Base-by-base conservation (phyloP, 2,888 invertebrate species). In the Hirtodrosophila trivittata region DNA sequence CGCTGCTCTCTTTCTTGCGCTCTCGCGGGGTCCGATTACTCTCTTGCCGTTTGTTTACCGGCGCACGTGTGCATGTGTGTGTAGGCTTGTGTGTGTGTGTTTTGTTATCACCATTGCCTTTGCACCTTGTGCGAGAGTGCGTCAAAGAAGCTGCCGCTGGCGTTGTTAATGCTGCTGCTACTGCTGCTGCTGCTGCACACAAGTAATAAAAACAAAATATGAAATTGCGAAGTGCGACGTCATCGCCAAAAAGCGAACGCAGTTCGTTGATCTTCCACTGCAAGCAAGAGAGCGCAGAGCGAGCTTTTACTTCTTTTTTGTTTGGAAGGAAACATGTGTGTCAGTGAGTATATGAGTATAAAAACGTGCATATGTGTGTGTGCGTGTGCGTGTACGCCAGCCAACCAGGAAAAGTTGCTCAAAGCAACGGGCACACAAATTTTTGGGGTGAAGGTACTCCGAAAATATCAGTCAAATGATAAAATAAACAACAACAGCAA, bases 401-500 rank as follows among this genome's bases (percentile, higher is more conserved):
- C 51, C 60, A 62, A 70, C 72, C 70, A 72, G 72, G 72, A 72
- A 70, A 70, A 66, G 72, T 71, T 70, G 72, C 72, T 66, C 49
- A 71, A n/a, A 71, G 30, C 59, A 62, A 62, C 68, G 62, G 67
- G 25, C 45, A 66, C 47, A 52, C 18, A 60, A 37, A 30, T 28
- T 49, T 57, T 54, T 47, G 84, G 81, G 78, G 84, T 80, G 84
- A 80, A 80, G 81, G 78, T 74, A 80, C 78, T 78, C 64, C 69
- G 69, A 81, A 77, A 84, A 80, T 82, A 77, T 84, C 78, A 78
- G 84, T 81, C 78, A 81, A 80, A 80, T 81, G 77, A 81, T 81
- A 74, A 78, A 78, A 71, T 66, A 68, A 77, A 70, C 73, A 70
- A 64, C 46, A 58, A 49, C 56, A 67, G 56, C 56, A 63, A 49